Conservation (phyloP, 2,888 invertebrate species). For the Neoascia interrupta region DNA sequence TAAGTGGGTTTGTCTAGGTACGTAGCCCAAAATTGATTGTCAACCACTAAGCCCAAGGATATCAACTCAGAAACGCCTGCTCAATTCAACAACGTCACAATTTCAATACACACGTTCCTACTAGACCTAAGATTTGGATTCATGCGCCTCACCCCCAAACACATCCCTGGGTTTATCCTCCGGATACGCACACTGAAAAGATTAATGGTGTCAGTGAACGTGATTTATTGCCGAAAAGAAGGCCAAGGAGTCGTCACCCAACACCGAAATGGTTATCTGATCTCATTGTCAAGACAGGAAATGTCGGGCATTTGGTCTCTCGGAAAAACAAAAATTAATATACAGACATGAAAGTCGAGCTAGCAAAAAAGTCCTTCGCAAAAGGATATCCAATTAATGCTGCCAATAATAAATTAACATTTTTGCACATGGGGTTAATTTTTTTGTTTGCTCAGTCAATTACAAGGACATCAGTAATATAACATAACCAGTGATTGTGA, state of each 20-base stretch:
- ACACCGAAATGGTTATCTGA: conserved; percentile 19
- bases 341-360: too few relatives aligned
- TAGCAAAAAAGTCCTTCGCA: background rate
- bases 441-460: background rate
- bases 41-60: conserved; percentile 20
- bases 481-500: background rate
- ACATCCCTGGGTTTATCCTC: background rate
- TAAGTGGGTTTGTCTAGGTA: too few relatives aligned
- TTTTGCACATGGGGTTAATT: background rate
- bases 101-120: background rate
- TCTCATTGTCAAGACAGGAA: conserved; percentile 1
- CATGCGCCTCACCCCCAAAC: background rate
- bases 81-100: conserved; percentile 22
- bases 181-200: conserved; percentile 15
- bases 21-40: conserved; percentile 25
- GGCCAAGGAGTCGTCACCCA: conserved; percentile 48
- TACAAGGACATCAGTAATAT: background rate
- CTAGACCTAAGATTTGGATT: background rate
- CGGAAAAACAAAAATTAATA: background rate
- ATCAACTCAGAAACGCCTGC: conserved; percentile 22
- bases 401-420: conserved; percentile 19
- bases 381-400: conserved; percentile 7
- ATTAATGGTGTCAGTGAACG: conserved; percentile 39
- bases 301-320: background rate
- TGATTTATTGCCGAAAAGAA: conserved; percentile 43